A percentile compares a stretch with the other conserved stretches of the same genome.
Conservation (phyloP, 2,888 invertebrate species). For the Boloria euphrosyne region DNA sequence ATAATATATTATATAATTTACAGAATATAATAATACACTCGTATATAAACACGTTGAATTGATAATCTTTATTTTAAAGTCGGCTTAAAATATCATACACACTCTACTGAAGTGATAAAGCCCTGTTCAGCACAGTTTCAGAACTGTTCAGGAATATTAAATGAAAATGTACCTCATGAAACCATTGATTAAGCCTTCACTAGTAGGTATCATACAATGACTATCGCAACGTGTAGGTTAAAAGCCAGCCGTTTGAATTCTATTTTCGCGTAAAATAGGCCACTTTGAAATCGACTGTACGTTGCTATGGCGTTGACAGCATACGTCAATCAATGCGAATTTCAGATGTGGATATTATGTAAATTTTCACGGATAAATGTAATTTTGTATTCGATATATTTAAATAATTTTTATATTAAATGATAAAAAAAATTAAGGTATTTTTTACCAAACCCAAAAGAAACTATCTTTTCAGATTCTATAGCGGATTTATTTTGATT, state of each 20-base stretch:
- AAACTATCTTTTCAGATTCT: too few species aligned
- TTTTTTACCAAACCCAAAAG: too few species aligned
- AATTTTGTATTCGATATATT: neutral
- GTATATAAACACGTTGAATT: too few species aligned
- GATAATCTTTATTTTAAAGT: too few species aligned
- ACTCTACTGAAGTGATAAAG: too few species aligned
- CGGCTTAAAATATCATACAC: too few species aligned
- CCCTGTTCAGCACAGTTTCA: too few species aligned
- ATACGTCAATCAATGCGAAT: conserved; percentile 32
- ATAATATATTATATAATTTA: too few species aligned
- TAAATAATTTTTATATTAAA: too few species aligned
- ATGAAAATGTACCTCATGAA: conserved; percentile 1
- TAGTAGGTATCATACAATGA: conserved; percentile 6
- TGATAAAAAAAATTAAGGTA: too few species aligned
- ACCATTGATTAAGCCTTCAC: conserved; percentile 3
- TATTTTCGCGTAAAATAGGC: conserved; percentile 34
- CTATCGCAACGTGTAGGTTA: conserved; percentile 20
- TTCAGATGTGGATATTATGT: conserved; percentile 35
- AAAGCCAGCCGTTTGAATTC: conserved; percentile 27
- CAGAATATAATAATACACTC: too few species aligned
- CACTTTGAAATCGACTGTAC: conserved; percentile 33
- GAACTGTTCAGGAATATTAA: neutral
- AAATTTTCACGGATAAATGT: conserved; percentile 17
- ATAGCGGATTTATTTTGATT: too few species aligned
- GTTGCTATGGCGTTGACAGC: conserved; percentile 33